Conservation (phyloP, 2,113 vertebrate species). For the Cochlearius cochlearius region DNA sequence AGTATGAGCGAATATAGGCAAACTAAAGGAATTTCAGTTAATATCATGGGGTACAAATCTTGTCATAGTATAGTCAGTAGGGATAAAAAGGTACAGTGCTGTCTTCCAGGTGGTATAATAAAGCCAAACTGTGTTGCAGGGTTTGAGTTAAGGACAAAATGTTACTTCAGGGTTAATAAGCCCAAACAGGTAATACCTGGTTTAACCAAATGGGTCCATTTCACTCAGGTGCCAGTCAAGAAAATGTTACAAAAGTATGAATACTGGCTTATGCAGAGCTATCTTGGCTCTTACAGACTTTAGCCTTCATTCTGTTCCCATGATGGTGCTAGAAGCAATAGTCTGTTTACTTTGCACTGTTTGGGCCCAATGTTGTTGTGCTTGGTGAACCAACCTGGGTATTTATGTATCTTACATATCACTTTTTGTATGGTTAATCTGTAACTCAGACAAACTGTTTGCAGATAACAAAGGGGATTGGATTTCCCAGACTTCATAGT, state of each 20-base stretch:
- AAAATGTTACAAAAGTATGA: not conserved
- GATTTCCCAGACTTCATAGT: not conserved
- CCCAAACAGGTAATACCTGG: not conserved
- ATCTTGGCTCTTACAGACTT: not conserved
- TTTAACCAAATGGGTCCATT: not conserved
- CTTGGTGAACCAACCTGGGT: not conserved
- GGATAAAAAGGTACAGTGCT: not conserved
- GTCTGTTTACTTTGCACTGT: not conserved
- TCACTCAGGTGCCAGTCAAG: not conserved
- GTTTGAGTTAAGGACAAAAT: not conserved
- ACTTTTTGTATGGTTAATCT: not conserved
- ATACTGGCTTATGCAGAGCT: not conserved
- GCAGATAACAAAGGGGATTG: not conserved
- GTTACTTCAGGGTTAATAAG: not conserved
- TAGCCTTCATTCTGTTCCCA: not conserved
- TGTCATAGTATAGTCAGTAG: not conserved
- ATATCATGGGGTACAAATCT: not conserved
- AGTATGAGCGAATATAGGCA: fast-evolving
- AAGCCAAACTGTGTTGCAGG: not conserved
- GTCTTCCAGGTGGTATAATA: not conserved
- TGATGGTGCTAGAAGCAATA: not conserved
- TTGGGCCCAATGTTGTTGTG: not conserved
- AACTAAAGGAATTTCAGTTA: not conserved
- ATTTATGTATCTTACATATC: not conserved
- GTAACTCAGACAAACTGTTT: not conserved